These are phyloP conservation scores for Rhingia rostrata DNA, from an alignment of 2,888 invertebrate species.

Conservation along the genomic window DNA sequence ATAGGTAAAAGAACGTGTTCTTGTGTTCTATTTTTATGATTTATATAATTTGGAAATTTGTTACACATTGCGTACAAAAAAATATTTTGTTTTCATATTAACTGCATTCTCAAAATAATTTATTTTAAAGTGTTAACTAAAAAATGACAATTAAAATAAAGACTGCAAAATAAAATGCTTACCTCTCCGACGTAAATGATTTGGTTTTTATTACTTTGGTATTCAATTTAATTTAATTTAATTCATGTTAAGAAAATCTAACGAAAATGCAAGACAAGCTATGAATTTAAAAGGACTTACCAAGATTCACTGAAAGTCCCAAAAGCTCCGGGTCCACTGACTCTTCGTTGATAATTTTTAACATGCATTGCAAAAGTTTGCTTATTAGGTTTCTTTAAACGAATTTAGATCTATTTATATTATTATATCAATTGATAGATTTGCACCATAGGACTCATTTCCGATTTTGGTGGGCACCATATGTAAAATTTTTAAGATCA, in stretches of 20 bases:
- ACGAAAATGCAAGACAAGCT: constrained; percentile 36
- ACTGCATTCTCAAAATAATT: constrained; percentile 41
- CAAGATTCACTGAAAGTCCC: constrained; percentile 82
- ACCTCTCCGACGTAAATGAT: constrained; percentile 21
- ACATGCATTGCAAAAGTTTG: constrained; percentile 79
- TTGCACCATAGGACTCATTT: constrained; percentile 59
- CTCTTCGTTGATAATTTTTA: constrained; percentile 83
- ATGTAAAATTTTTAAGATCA: constrained; percentile 64
- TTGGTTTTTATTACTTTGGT: background rate
- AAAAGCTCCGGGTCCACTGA: constrained; percentile 83
- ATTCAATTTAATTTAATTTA: constrained; percentile 12
- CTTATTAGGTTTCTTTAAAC: constrained; percentile 42
- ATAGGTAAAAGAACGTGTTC: constrained; percentile 11
- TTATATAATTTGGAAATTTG: constrained; percentile 17
- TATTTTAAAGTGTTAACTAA: background rate
- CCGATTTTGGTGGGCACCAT: constrained; percentile 68
- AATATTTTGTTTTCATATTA: background rate
- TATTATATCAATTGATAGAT: constrained; percentile 49
- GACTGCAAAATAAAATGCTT: constrained; percentile 46
- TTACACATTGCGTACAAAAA: constrained; percentile 32
- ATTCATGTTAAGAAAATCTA: constrained; percentile 15
- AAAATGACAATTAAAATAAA: constrained; percentile 23
- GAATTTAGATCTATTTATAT: constrained; percentile 35
- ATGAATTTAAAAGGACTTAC: constrained; percentile 76
- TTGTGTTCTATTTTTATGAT: constrained; percentile 21